Base-by-base conservation (phyloP, 2,113 vertebrate species). In the Manacus vitellinus region DNA sequence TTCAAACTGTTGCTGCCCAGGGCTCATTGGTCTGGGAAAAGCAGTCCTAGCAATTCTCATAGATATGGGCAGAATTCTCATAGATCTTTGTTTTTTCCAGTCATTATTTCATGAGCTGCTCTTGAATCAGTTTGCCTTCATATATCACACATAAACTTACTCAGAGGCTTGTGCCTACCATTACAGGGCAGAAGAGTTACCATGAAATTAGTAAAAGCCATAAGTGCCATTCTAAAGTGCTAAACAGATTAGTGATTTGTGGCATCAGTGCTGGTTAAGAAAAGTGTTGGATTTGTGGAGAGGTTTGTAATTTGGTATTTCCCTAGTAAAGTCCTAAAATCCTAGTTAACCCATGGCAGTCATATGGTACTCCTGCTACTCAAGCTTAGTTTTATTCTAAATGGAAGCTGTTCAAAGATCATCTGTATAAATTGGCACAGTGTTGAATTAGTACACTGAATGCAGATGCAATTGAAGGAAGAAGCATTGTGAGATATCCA, bases 1-100 rank as follows among this genome's bases (percentile, higher is more conserved):
- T 92, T 86, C 79, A 77, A 84, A 55, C 55, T 71, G 25, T 49
- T 95, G 58, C 77, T 95, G 92, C 92, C 93, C 59, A 79, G 46
- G 89, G 93, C 77, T 95, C 51, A 65, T 82, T 91, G 79, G 67
- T 93, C 81, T 95, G 88, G 87, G 92, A 91, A 96, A 88, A 94
- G 58, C 0, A 0, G 84, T 81, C 71, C 41, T 81, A 79, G 58
- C 62, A 85, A 25, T 92, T 96, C 62, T 88, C 93, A 90, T 65
- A 89, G 74, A 79, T 91, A 41, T 89, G 73, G 87, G 84, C 67
- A 88, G 33, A 94, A 96, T 92, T 92, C 81, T 81, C 67, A 74
- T 12, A 94, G 37, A 85, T 73, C 70, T 89, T 82, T 79, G 49
- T 89, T 93, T 74, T 95, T 95, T 93, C 71, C 93, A 89, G 58